Conservation (phyloP, 2,797 vertebrate genomes). For the Chromis chromis region DNA sequence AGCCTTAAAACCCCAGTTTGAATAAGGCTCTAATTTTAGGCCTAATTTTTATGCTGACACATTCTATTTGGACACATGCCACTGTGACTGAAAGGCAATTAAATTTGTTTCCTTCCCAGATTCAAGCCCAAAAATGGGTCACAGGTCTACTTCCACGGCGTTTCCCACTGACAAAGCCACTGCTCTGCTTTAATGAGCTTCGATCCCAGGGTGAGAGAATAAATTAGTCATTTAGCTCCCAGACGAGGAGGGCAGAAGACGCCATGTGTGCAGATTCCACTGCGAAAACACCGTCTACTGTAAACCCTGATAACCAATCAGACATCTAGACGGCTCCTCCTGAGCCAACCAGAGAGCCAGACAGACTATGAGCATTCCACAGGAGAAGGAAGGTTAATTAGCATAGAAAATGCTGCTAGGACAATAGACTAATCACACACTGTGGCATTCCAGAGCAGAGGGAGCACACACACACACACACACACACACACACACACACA, state of each 20-base stretch:
- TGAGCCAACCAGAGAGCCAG: slow-evolving; percentile 45
- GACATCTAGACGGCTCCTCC: not conserved
- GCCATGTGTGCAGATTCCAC: slow-evolving; percentile 23
- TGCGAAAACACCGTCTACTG: slow-evolving; percentile 14
- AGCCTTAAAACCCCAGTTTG: not conserved
- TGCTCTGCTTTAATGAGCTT: slow-evolving; percentile 47
- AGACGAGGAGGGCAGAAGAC: slow-evolving; percentile 24
- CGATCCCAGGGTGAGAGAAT: slow-evolving; percentile 41
- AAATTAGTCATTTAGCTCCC: slow-evolving; percentile 56
- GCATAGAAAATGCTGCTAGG: slow-evolving; percentile 57
- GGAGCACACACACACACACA: not conserved
- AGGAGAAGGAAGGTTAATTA: slow-evolving; percentile 65
- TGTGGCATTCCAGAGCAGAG: slow-evolving; percentile 57
- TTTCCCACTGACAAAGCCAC: slow-evolving; percentile 35
- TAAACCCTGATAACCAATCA: slow-evolving; percentile 45
- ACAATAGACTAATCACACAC: slow-evolving; percentile 74
- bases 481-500: slow-evolving; percentile 12
- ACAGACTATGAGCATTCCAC: slow-evolving; percentile 55
- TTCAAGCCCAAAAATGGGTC: slow-evolving; percentile 46
- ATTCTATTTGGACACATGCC: slow-evolving; percentile 3
- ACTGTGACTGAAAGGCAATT: not conserved
- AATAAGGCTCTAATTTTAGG: not conserved
- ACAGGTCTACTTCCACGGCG: slow-evolving; percentile 16
- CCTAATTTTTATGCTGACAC: not conserved
- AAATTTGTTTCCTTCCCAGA: slow-evolving; percentile 11